phyloP scores from a whole-genome alignment of 1,140 invertebrate genomes.

The Asobara japonica region DNA sequence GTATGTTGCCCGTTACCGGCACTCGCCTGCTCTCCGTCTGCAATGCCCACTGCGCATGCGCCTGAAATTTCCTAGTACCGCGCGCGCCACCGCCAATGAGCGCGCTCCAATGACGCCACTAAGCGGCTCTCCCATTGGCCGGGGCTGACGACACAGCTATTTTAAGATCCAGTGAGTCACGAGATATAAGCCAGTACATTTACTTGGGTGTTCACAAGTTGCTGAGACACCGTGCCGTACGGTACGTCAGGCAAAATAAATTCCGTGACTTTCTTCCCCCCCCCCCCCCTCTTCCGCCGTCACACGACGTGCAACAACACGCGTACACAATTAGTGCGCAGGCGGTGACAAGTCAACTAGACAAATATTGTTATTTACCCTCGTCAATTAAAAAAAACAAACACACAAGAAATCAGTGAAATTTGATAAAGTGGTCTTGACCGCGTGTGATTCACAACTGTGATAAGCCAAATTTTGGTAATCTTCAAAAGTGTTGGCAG shows the following conservation, averaged over 20 bases:
- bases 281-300: neutral
- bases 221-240: constrained; percentile 50
- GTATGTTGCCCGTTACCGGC: constrained; percentile 29
- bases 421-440: neutral
- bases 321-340: neutral
- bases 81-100: constrained; percentile 43
- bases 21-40: constrained; percentile 45
- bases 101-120: constrained; percentile 51
- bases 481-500: neutral
- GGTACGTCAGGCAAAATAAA: constrained; percentile 28
- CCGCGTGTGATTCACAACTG: neutral
- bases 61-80: constrained; percentile 44
- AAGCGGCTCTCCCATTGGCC: constrained; percentile 49
- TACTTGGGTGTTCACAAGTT: constrained; percentile 60
- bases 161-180: constrained; percentile 65
- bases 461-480: neutral
- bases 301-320: neutral
- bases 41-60: constrained; percentile 40
- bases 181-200: constrained; percentile 64
- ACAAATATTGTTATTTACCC: neutral
- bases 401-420: neutral
- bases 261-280: neutral
- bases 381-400: neutral
- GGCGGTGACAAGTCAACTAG: neutral
- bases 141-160: constrained; percentile 60